Percentiles rank a stretch among this genome's conserved stretches.
These are phyloP conservation scores for Ploceus nigricollis DNA, from an alignment of 2,113 vertebrate species.

Conservation along the genomic window DNA sequence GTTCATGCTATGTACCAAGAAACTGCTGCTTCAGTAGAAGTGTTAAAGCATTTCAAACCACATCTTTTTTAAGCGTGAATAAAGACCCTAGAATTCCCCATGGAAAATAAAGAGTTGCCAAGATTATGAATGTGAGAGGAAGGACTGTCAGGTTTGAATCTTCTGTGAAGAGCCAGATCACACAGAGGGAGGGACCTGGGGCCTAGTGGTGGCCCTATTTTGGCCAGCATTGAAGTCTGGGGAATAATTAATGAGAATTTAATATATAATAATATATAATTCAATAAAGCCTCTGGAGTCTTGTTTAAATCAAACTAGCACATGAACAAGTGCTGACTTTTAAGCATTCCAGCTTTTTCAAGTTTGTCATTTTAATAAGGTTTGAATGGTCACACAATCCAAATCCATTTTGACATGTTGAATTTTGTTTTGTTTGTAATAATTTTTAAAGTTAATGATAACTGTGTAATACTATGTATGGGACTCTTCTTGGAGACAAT, in stretches of 20 bases:
- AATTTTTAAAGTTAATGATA: constrained; percentile 13
- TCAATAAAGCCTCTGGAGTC: background rate
- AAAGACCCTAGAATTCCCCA: background rate
- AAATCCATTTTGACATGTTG: background rate
- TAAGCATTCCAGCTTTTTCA: background rate
- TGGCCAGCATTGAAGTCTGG: background rate
- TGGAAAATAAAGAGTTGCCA: background rate
- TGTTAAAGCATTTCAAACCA: background rate
- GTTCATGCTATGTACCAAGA: accelerated
- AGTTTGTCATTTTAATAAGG: background rate
- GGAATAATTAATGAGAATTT: background rate
- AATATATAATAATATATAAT: background rate
- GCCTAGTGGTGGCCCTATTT: background rate
- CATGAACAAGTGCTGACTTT: background rate
- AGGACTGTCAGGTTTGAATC: background rate
- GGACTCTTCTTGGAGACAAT: background rate
- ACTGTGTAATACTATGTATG: background rate
- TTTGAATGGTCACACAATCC: background rate
- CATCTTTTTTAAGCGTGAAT: background rate
- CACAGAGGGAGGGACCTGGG: background rate
- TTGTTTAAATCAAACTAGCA: constrained; percentile 28
- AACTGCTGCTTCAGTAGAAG: background rate
- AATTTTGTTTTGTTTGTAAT: constrained; percentile 8
- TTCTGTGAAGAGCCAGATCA: background rate
- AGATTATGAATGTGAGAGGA: background rate